Conservation (phyloP, 2,797 vertebrate species). For the Orientallactaga sibirica region DNA sequence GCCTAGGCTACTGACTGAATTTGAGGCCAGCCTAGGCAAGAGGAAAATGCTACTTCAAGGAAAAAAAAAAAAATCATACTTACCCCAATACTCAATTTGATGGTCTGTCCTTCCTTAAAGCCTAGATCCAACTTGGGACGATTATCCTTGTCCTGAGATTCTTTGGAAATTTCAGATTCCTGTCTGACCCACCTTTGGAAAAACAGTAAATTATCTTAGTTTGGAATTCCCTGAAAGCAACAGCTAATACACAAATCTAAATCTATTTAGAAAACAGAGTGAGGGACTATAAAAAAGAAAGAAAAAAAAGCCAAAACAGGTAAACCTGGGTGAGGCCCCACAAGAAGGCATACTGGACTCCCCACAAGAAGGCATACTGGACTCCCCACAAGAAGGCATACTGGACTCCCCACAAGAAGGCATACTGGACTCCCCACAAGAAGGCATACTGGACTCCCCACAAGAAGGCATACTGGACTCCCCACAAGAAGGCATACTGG, state of each 20-base stretch:
- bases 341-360: neutral
- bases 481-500: neutral
- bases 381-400: too few species aligned
- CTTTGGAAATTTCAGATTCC: slow-evolving; percentile 95
- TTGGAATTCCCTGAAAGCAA: slow-evolving; percentile 34
- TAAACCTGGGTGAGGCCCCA: neutral
- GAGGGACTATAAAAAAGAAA: neutral
- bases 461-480: neutral
- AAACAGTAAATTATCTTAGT: slow-evolving; percentile 71
- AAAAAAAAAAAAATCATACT: slow-evolving; percentile 59
- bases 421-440: neutral
- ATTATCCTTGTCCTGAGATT: slow-evolving; percentile 91
- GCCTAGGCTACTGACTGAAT: too few species aligned
- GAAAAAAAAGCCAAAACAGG: neutral
- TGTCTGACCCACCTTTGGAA: slow-evolving; percentile 96
- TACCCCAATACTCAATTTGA: slow-evolving; percentile 97
- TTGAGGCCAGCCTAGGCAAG: too few species aligned
- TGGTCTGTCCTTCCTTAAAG: slow-evolving; percentile 98
- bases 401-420: too few species aligned
- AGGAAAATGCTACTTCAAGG: too few species aligned
- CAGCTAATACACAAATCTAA: slow-evolving; percentile 41
- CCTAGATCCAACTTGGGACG: slow-evolving; percentile 96
- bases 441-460: neutral
- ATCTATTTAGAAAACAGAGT: slow-evolving; percentile 10
- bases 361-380: neutral